These are phyloP conservation scores for Falco concolor DNA, from an alignment of 2,797 vertebrate species.

Conservation along the genomic window DNA sequence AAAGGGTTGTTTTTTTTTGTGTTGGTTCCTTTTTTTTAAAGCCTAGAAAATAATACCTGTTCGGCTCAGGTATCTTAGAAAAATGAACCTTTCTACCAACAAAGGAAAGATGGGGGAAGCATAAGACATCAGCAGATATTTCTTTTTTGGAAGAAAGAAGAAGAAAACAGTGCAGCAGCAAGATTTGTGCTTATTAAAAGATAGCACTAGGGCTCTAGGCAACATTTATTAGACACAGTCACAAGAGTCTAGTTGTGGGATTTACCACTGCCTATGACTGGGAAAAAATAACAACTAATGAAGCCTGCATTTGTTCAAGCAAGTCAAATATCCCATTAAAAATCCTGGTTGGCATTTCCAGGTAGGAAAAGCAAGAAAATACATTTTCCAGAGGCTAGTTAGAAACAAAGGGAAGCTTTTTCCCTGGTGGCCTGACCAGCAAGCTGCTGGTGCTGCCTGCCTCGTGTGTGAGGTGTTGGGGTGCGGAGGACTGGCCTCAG, in stretches of 20 bases:
- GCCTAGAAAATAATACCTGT: not conserved
- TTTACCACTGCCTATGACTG: not conserved
- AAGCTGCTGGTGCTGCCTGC: not conserved
- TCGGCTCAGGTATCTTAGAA: not conserved
- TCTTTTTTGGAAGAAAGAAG: not conserved
- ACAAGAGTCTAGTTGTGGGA: not conserved
- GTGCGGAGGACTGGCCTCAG: not conserved
- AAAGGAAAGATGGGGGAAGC: not conserved
- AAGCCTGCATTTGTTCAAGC: not conserved
- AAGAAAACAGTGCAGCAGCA: not conserved
- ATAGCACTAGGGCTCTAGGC: not conserved
- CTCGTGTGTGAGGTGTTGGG: fast-evolving
- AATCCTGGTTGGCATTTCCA: not conserved
- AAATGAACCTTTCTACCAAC: not conserved
- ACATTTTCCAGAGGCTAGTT: not conserved
- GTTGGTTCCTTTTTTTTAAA: not conserved
- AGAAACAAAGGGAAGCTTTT: not conserved
- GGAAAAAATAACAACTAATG: not conserved
- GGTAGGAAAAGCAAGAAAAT: not conserved
- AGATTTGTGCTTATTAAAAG: constrained; percentile 27
- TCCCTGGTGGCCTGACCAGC: not conserved
- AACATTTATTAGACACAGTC: not conserved
- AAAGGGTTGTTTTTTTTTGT: not conserved
- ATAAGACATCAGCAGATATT: not conserved
- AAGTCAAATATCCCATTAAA: not conserved